A percentile compares a stretch with the other conserved stretches of the same genome.
phyloP scores from a whole-genome alignment of 35 echinoderm and acorn worm genomes.

The Eucidaris tribuloides region DNA sequence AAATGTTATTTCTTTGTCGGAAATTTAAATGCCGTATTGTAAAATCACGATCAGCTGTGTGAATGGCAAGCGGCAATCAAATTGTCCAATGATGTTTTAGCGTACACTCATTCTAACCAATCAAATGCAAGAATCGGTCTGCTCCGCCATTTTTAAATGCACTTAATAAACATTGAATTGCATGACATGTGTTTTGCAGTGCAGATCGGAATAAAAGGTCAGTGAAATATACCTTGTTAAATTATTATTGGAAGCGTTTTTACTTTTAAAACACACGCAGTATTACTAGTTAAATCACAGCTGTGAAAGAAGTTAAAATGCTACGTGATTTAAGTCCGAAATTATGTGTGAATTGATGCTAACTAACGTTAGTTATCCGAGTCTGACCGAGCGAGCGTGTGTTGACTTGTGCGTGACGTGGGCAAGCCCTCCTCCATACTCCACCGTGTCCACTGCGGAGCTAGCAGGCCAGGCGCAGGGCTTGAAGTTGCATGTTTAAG shows the following conservation, averaged over 20 bases:
- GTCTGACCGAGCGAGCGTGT: too few species aligned
- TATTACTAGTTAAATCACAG: background rate
- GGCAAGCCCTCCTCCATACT: too few species aligned
- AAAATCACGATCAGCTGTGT: background rate
- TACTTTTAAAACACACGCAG: background rate
- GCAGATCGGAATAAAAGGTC: background rate
- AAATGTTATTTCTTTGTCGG: too few species aligned
- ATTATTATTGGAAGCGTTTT: background rate
- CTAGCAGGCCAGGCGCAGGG: too few species aligned
- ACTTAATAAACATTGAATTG: background rate
- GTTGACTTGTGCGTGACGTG: too few species aligned
- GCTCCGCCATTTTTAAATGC: constrained; percentile 59
- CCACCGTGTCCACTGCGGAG: too few species aligned
- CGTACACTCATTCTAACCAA: constrained; percentile 1
- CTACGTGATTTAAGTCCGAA: background rate
- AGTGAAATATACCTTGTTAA: background rate
- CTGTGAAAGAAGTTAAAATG: background rate
- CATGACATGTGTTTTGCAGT: background rate
- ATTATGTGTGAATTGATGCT: too few species aligned
- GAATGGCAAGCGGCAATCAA: background rate
- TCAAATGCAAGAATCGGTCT: background rate
- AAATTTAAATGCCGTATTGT: too few species aligned
- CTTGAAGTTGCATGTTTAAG: too few species aligned
- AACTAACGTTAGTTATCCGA: too few species aligned
- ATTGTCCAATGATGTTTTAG: constrained; percentile 3